Base-by-base conservation (phyloP, 2,888 invertebrate species). In the Griposia aprilina region DNA sequence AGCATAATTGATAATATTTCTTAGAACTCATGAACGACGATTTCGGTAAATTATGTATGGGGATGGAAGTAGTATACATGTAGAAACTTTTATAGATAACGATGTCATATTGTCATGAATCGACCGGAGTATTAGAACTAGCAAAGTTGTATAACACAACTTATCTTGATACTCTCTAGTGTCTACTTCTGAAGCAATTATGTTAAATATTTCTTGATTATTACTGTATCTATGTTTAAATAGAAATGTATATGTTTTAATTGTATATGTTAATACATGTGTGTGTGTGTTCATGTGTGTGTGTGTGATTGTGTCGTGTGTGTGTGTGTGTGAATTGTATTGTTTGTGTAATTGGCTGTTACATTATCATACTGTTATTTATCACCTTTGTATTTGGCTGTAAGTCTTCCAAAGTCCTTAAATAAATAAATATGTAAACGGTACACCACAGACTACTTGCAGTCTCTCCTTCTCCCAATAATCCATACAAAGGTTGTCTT, bases 1-100 rank as follows among this genome's bases (percentile, higher is more conserved):
- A 36, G 15, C 26, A 23, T 26, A 75, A 57, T 36, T 59, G 26
- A 17, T 36, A 26, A 41, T 20, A 41, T 41, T 80, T 74, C 74
- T n/a, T 45, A 45, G 74, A 73, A 74, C 45, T 73, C 4, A 20
- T 45, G n/a, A 59, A 17, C 30, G 74, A 17, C 26, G 11, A 10
- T 17, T 65, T n/a, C 30, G 5, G 8, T 79, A 63, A 79, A 71
- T 52, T 65, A 72, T 52, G 15, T 45, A 79, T 23, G 30, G 23
- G 5, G 11, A 6, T 55, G 36, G 26, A 60, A 17, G 30, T 30
- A 30, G 20, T n/a, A 62, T 6, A 73, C 10, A 55, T 17, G 17
- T 26, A 26, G 36, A 17, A 57, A 30, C 30, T 17, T 74, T 17
- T 45, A 55, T 69, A 69, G 6, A 17, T 23, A 52, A n/a, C 30